Base-by-base conservation (phyloP, 2,888 invertebrate species). In the Diachrysia chrysitis region DNA sequence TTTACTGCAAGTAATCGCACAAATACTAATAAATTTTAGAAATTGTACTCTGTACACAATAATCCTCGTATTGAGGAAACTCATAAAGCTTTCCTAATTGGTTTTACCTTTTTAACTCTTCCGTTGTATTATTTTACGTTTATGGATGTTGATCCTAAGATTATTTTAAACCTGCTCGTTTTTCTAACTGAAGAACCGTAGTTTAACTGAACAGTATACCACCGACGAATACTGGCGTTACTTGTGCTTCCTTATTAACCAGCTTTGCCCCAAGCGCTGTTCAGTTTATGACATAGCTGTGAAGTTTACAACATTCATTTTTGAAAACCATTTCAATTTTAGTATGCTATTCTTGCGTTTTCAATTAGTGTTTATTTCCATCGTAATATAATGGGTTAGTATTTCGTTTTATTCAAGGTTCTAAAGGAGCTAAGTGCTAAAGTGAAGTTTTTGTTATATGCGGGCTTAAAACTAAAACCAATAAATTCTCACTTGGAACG, bases 401-500 rank as follows among this genome's bases (percentile, higher is more conserved):
- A n/a, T 14, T 51, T 17, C 14, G 48, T 48, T 21, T 17, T 53
- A 32, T 29, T 19, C 42, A 10, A 48, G 42, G 48, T 37, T 25
- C 54, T 54, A 54, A 16, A 16, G 7, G 16, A n/a, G 42, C n/a
- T 37, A 16, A 37, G 16, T 14, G 35, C 32, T n/a, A n/a, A 42
- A 42, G 42, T 42, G 3, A 42, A 42, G 42, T 42, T 42, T 29
- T 42, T 37, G 19, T 48, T 21, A 21, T 51, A 51, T 70, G 66
- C 77, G 62, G 66, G 78, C 83, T 82, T 76, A 77, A 71, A 78
- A 75, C 71, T 83, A 81, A 83, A 84, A 84, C 82, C 85, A 85
- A 88, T 89, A 88, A 89, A 85, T 86, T 84, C 75, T 82, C 81
- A 85, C 84, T 87, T 84, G 83, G 84, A 89, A 88, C 75, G 81